phyloP scores from a whole-genome alignment of 2,888 invertebrate genomes.

The Periphyllus acericola region DNA sequence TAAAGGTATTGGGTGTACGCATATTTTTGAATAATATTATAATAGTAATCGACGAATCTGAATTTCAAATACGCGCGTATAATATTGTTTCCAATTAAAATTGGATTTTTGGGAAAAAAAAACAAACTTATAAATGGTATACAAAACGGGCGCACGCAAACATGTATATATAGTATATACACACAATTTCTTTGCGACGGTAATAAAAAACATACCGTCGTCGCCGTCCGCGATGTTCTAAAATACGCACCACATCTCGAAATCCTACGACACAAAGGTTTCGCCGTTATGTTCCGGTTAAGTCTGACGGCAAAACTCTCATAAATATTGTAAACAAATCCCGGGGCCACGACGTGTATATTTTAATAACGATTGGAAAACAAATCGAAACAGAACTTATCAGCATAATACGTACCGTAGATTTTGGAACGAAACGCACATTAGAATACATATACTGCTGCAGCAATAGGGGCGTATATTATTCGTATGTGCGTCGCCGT shows the following conservation, averaged over 20 bases:
- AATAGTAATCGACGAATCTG: constrained; percentile 41
- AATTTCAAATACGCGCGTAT: not conserved
- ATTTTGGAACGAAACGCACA: not conserved
- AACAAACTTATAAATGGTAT: not conserved
- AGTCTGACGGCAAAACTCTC: not conserved
- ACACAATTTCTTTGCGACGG: too few species aligned
- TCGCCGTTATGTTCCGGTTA: not conserved
- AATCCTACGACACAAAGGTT: not conserved
- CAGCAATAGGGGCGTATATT: not conserved
- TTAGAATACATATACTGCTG: not conserved
- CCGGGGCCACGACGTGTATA: not conserved
- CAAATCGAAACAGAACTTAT: not conserved
- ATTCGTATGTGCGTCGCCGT: not conserved
- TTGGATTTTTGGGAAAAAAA: not conserved
- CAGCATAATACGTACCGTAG: not conserved
- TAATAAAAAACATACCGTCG: not conserved
- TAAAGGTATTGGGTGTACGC: not conserved
- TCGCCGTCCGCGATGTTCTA: not conserved
- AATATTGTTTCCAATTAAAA: not conserved
- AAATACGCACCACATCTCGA: not conserved
- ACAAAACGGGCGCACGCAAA: not conserved
- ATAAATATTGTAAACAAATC: constrained; percentile 28
- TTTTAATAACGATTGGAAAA: not conserved
- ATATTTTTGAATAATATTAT: constrained; percentile 31
- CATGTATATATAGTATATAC: not conserved